Conservation (phyloP, 1,140 invertebrate genomes). For the Amphibalanus amphitrite region DNA sequence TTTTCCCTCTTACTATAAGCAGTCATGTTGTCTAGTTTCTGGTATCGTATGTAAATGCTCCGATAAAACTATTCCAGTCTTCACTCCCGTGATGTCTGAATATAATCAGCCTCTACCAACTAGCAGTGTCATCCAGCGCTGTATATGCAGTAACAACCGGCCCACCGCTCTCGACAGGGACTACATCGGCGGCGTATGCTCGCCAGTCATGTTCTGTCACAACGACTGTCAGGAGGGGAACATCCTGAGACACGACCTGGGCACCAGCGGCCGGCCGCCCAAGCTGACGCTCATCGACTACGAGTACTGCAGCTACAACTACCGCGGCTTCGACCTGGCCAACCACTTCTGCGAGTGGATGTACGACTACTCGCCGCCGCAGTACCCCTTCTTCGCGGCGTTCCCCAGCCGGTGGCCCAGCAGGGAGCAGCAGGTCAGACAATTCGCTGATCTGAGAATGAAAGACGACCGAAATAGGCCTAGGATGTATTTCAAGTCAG, state of each 20-base stretch:
- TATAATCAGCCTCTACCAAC: no score
- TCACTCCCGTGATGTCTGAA: no score
- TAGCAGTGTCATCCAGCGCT: no score
- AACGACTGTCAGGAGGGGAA: slow-evolving; percentile 94
- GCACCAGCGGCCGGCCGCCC: slow-evolving; percentile 35
- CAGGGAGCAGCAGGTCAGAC: slow-evolving; percentile 56
- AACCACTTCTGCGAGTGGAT: slow-evolving; percentile 94
- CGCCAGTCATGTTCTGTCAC: slow-evolving; percentile 88
- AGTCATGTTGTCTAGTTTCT: no score
- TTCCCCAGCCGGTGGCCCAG: slow-evolving; percentile 47
- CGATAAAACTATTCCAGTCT: no score
- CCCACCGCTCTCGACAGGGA: slow-evolving; percentile 24
- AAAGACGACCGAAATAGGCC: no score
- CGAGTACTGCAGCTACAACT: slow-evolving; percentile 87
- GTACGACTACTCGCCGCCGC: slow-evolving; percentile 65
- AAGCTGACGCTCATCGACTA: slow-evolving; percentile 59
- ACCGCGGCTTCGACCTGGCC: slow-evolving; percentile 82
- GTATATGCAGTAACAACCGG: no score
- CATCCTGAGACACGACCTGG: slow-evolving; percentile 25
- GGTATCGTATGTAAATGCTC: no score
- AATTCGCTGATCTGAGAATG: no score
- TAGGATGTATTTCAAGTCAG: no score
- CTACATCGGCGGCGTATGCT: slow-evolving; percentile 31
- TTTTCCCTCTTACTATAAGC: no score
- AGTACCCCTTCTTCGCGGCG: slow-evolving; percentile 60